Conservation (phyloP, 2,113 vertebrate species). For the Eolophus roseicapilla region DNA sequence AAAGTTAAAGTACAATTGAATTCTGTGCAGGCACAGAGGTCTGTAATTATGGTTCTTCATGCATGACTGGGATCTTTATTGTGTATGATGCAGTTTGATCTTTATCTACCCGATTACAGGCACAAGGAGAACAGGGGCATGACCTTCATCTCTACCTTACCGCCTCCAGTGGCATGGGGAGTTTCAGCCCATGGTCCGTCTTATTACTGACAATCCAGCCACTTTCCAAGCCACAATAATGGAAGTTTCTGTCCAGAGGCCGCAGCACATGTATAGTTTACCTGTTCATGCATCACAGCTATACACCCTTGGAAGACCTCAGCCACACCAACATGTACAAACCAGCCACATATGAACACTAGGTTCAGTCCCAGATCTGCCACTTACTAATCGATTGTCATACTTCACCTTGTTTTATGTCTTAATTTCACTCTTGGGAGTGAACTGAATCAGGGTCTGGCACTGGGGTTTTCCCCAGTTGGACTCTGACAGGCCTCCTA, state of each 20-base stretch:
- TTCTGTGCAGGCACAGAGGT: background rate
- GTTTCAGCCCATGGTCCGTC: background rate
- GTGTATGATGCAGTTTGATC: constrained; percentile 21
- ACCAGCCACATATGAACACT: background rate
- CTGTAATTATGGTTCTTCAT: constrained; percentile 17
- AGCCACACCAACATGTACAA: background rate
- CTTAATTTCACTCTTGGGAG: background rate
- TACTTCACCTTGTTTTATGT: background rate
- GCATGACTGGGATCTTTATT: background rate
- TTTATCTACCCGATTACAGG: constrained; percentile 10
- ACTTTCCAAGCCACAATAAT: background rate
- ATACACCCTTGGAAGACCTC: background rate
- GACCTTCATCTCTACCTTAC: constrained; percentile 9
- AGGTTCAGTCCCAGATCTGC: background rate
- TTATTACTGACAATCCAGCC: background rate
- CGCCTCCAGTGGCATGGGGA: rapidly evolving
- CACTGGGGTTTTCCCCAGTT: background rate
- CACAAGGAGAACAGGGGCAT: background rate
- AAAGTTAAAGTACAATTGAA: background rate
- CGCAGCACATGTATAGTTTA: background rate
- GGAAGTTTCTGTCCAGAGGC: background rate
- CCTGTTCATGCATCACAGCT: background rate
- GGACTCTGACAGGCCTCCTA: background rate
- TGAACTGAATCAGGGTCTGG: background rate
- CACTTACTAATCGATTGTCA: background rate